Conservation (phyloP, 1,140 invertebrate species). For the Drepana arcuata region DNA sequence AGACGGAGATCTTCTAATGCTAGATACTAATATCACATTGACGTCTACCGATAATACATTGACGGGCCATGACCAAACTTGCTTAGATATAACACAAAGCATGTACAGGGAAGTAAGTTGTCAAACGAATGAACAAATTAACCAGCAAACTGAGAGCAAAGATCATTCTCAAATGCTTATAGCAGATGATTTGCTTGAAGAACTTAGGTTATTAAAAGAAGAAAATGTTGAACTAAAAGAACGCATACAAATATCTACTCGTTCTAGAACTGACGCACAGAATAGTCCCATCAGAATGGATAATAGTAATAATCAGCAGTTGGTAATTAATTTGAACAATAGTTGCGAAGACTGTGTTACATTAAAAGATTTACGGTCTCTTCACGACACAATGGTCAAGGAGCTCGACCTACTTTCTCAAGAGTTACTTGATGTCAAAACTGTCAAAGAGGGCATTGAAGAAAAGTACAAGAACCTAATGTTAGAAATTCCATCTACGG, state of each 20-base stretch:
- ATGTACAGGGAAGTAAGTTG: slow-evolving; percentile 33
- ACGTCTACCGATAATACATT: slow-evolving; percentile 47
- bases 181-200: not conserved
- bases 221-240: slow-evolving; percentile 39
- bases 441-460: slow-evolving; percentile 30
- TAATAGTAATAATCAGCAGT: too few relatives aligned
- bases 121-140: slow-evolving; percentile 34
- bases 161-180: slow-evolving; percentile 17
- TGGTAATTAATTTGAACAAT: too few relatives aligned
- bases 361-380: too few relatives aligned
- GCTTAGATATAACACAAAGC: slow-evolving; percentile 40
- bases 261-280: slow-evolving; percentile 16
- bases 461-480: slow-evolving; percentile 36
- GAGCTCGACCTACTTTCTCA: slow-evolving; percentile 23
- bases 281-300: slow-evolving; percentile 24
- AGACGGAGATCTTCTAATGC: slow-evolving; percentile 56
- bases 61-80: slow-evolving; percentile 40
- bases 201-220: slow-evolving; percentile 16
- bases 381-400: too few relatives aligned
- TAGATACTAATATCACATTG: slow-evolving; percentile 55
- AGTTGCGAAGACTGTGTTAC: too few relatives aligned
- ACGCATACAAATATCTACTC: slow-evolving; percentile 6
- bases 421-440: slow-evolving; percentile 25
- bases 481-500: slow-evolving; percentile 30
- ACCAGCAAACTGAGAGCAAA: slow-evolving; percentile 12